These are phyloP conservation scores for Yoshiicerus persimilis DNA, from an alignment of 1,140 invertebrate genomes.

Conservation along the genomic window DNA sequence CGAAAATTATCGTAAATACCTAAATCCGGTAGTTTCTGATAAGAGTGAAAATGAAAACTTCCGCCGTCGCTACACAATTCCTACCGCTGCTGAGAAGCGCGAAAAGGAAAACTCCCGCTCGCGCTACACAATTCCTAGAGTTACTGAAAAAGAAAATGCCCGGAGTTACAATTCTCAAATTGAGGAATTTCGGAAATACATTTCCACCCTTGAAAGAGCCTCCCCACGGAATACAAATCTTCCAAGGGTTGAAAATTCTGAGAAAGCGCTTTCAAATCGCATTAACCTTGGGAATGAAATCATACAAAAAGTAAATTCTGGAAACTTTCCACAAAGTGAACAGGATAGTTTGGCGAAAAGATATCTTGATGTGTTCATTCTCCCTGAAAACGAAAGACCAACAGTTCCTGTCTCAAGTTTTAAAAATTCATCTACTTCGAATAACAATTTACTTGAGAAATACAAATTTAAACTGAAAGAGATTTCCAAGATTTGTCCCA, in stretches of 20 bases:
- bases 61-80: no score
- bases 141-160: not conserved
- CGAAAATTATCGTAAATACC: no score
- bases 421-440: no score
- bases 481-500: not conserved
- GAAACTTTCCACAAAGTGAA: not conserved
- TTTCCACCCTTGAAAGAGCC: not conserved
- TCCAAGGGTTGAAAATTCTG: not conserved
- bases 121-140: not conserved
- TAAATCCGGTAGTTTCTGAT: no score
- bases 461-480: not conserved
- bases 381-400: no score
- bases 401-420: not conserved
- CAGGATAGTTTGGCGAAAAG: not conserved
- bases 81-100: no score
- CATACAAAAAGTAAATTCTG: not conserved
- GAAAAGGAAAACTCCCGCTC: not conserved
- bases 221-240: not conserved
- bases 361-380: not conserved
- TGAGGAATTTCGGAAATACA: not conserved
- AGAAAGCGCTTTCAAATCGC: not conserved
- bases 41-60: no score
- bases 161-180: not conserved
- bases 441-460: not conserved
- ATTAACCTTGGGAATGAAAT: not conserved